Evolutionary conservation across 2,797 vertebrate genomes (phyloP), one percentile per base, ranked within the genome.

Genomic region (Enoplosus armatus): DNA sequence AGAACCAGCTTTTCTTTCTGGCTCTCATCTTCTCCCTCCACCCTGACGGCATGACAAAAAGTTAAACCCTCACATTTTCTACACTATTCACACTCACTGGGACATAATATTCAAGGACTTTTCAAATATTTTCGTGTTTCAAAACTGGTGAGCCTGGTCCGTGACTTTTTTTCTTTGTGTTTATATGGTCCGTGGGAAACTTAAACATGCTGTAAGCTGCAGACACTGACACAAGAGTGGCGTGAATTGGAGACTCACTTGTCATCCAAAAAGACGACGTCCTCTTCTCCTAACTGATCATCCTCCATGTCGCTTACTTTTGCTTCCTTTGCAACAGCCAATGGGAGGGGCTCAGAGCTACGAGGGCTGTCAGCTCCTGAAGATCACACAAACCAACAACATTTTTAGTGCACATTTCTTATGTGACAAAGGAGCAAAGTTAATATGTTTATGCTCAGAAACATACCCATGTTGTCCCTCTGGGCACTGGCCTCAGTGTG

Each of bases 241-340:
- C 3, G 16, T 20, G 1, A 47, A 56, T 3, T 24, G 6, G 5
- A 55, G 29, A 88, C 98, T 97, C 88, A 99, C 98, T 93, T 95
- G 55, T 91, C 95, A 85, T 98, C 95, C 77, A 96, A 85, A 10
- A 95, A 93, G 0, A 96, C 92, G 5, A 99, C 90, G 63, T 99
- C 98, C 5, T 99, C 98, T 16, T 99, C 97, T 0, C 94, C 97
- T 31, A 99, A 89, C 80, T 97, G 97, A 89, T 99, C 98, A 0
- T 99, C 98, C 83, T 97, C 96, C 95, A 97, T 95, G 90, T 98
- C 95, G 14, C 96, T 98, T 48, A 99, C 98, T 93, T 98, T 99
- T 48, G 98, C 98, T 83, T 99, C 97, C 91, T 98, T 99, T 78
- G 97, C 97, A 54, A 99, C 97, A 20, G 97, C 96, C 1, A 99